phyloP scores from a whole-genome alignment of 2,888 invertebrate species.

The Pollenia griseotomentosa region DNA sequence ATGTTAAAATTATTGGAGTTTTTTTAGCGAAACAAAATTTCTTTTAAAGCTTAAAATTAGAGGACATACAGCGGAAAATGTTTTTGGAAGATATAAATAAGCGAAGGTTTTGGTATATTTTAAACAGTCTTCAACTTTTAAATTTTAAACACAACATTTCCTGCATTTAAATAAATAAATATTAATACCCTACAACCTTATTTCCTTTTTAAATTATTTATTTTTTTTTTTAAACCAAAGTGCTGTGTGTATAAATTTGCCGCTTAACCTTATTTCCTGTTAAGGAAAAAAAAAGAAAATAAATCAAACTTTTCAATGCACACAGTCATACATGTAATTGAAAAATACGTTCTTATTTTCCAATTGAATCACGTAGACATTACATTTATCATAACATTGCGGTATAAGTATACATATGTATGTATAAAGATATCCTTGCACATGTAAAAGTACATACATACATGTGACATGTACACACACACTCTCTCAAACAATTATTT shows the following conservation, averaged over 20 bases:
- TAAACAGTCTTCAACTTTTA: no score
- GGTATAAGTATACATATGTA: not conserved
- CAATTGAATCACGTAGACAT: constrained; percentile 55
- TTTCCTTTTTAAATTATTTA: not conserved
- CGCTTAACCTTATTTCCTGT: constrained; percentile 33
- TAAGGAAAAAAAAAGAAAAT: constrained; percentile 2
- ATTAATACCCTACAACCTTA: not conserved
- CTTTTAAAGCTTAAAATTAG: no score
- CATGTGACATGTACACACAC: no score
- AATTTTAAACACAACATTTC: no score
- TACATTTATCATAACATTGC: constrained; percentile 22
- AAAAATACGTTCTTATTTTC: constrained; percentile 24
- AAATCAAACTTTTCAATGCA: not conserved
- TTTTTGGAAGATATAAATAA: no score
- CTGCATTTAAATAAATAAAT: not conserved
- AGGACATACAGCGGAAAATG: no score
- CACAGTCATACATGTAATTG: not conserved
- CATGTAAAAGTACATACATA: no score
- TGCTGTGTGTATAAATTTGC: not conserved
- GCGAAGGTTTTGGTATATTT: no score
- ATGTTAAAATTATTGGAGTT: no score
- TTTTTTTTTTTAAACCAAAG: not conserved
- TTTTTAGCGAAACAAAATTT: no score
- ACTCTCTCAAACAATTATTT: not conserved
- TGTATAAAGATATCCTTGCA: not conserved